Base-by-base conservation (phyloP, 2,888 invertebrate species). In the Dolichopus griseipennis region DNA sequence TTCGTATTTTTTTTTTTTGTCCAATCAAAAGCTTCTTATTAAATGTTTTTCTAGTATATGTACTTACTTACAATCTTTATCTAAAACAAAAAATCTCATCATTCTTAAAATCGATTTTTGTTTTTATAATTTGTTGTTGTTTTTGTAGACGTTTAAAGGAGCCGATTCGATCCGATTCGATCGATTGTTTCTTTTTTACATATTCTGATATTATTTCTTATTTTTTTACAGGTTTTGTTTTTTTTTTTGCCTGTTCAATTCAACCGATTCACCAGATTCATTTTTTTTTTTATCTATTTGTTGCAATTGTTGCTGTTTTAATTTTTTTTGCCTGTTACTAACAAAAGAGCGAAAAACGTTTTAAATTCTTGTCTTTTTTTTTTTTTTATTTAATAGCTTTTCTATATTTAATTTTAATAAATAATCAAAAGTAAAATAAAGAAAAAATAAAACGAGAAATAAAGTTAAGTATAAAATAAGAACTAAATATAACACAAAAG, bases 291-390 rank as follows among this genome's bases (percentile, higher is more conserved):
- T 27, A 27, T 41, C 15, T 41, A 41, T 52, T 52, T 52, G 52
- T n/a, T 52, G 52, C 2, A 37, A 37, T 27, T 37, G 37, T 37
- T 37, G 37, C 37, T 12, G 12, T 27, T 27, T 2, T 27, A 4
- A 5, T 27, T 27, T 27, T 5, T 27, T 27, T n/a, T n/a, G n/a
- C n/a, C 37, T 37, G 18, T 12, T 52, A 1, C 15, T 52, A 52
- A 52, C 52, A 52, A 52, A 52, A 52, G 52, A 52, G 52, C 52
- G 52, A 52, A 52, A 27, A 52, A 52, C 52, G 18, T 52, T 52
- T 52, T 52, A 52, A 52, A 52, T 52, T 52, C 52, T 52, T 52
- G 15, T 52, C 52, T 52, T 52, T 9, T 15, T 52, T 6, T 12
- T 2, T 18, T 12, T 52, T 18, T 52, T 18, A 52, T 52, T 52